Conservation (phyloP, 2,797 vertebrate genomes). For the Pangasius macronema region DNA sequence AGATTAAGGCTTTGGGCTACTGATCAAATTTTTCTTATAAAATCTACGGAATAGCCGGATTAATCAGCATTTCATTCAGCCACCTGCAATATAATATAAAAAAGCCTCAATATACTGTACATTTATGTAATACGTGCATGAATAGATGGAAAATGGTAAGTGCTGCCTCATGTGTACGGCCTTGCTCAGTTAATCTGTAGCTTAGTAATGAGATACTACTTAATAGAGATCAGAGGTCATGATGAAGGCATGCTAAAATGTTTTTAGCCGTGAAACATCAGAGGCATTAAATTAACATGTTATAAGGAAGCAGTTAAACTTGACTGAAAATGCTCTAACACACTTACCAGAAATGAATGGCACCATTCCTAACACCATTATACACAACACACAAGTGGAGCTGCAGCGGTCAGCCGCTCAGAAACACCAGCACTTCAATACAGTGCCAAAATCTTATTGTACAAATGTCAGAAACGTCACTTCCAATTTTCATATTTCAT, state of each 20-base stretch:
- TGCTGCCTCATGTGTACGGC: not conserved
- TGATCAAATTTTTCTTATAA: not conserved
- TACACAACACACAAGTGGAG: not conserved
- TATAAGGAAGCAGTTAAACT: not conserved
- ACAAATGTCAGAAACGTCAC: not conserved
- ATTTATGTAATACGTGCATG: not conserved
- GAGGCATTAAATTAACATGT: not conserved
- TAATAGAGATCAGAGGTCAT: not conserved
- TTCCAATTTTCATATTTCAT: not conserved
- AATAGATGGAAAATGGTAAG: not conserved
- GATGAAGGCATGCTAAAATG: not conserved
- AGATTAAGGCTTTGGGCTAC: not conserved
- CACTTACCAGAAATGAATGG: not conserved
- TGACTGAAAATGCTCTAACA: not conserved
- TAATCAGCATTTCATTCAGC: not conserved
- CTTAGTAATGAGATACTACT: not conserved
- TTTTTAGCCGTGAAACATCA: not conserved
- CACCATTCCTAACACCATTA: not conserved
- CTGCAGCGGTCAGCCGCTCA: not conserved
- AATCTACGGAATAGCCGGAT: not conserved
- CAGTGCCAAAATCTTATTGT: conserved; percentile 1
- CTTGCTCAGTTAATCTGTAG: not conserved
- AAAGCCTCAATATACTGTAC: not conserved
- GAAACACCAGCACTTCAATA: conserved; percentile 45
- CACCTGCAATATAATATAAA: not conserved